Evolutionary conservation across 2,888 invertebrate species (phyloP), one percentile per base, ranked within the genome.

Genomic region (Colostygia pectinataria): DNA sequence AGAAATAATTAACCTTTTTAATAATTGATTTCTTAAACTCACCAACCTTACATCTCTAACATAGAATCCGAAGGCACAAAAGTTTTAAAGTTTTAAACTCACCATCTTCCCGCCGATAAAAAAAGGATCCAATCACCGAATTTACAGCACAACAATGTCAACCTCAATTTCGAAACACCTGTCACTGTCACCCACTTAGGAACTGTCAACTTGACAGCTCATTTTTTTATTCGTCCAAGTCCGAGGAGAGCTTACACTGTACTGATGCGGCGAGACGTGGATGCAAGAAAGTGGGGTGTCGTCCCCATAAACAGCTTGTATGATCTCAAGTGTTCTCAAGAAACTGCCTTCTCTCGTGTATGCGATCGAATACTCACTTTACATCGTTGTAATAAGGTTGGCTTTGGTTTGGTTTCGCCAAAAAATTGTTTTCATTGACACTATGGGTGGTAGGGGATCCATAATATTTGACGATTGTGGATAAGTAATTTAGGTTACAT

Each of bases 271-370:
- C n/a, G 52, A 70, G 66, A 71, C 71, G 63, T 62, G 61, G 57
- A 55, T 55, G 46, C 48, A 78, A 77, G 80, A 81, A 81, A 80
- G 80, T 75, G 68, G 78, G 76, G 70, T 78, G 65, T 56, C 57
- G 65, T 65, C 75, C 77, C 74, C 77, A 77, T 78, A 71, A 61
- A n/a, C n/a, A n/a, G 65, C 52, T 9, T 45, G 53, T 53, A 39
- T 47, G 49, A 46, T n/a, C n/a, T n/a, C n/a, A n/a, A 51, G 53
- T 15, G 2, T 4, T 4, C 5, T 29, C n/a, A 39, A 42, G 44
- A 49, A 44, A 52, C 25, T 6, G 45, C 52, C 44, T 45, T 57
- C 55, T 54, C 52, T 54, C 41, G 27, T 6, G 6, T 8, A 2
- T 0, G 18, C 44, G 38, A 8, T 10, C 29, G 7, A 44, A 27